Evolutionary conservation across 23 tunicate genomes (phyloP), one percentile per base, ranked within the genome.

Genomic region (Trididemnum miniatum): DNA sequence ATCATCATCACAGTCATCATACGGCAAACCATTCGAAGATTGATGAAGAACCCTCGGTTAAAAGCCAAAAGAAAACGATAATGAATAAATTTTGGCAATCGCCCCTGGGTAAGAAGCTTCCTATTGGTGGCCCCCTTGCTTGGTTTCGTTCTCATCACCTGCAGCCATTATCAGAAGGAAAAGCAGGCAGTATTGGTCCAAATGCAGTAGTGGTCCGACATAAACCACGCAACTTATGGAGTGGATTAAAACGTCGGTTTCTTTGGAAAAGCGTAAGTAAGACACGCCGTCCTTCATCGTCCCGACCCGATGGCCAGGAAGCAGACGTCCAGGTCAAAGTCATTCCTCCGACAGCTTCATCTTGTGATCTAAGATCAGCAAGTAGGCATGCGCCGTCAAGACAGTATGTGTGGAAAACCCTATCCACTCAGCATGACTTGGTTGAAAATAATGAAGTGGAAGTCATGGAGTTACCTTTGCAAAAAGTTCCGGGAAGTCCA

Each of bases 1-100:
- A n/a, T n/a, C n/a, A n/a, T n/a, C n/a, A n/a, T n/a, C n/a, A n/a
- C n/a, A n/a, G n/a, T n/a, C n/a, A n/a, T n/a, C n/a, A n/a, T n/a
- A n/a, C n/a, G n/a, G n/a, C n/a, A n/a, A n/a, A n/a, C n/a, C n/a
- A n/a, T n/a, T n/a, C n/a, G n/a, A n/a, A n/a, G n/a, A n/a, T n/a
- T n/a, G n/a, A n/a, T n/a, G n/a, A n/a, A n/a, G 54, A 44, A 44
- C 15, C 54, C 9, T 7, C 15, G 9, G 54, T 44, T 44, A 44
- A 9, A n/a, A 20, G 5, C 4, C 73, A 82, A 39, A 89, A 89
- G 37, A 84, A 78, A 28, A 83, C 81, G 9, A 29, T 83, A 7
- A 33, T 89, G 20, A 59, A 64, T 18, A 89, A 83, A 59, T 89
- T 89, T 35, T 89, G 94, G 94, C 81, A 89, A 40, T 89, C 94